Conservation (phyloP, 2,888 invertebrate genomes). For the Platerodrilus igneus region DNA sequence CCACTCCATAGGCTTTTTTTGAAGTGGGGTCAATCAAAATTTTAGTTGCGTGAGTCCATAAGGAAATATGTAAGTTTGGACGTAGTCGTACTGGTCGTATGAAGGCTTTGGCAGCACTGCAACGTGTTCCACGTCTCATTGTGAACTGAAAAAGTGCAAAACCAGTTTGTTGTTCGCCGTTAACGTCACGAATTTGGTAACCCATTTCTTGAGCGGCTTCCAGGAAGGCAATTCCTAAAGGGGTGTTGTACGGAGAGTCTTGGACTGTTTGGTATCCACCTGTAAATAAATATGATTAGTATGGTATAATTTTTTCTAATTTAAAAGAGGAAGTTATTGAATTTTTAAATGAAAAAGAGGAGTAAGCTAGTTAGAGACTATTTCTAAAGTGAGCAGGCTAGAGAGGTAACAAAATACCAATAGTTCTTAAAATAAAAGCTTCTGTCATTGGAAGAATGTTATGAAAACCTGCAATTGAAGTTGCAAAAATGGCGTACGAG, state of each 20-base stretch:
- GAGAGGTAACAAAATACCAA: no score
- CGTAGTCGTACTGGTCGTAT: constrained; percentile 72
- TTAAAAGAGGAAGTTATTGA: no score
- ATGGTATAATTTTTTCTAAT: constrained; percentile 4
- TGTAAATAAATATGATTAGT: constrained; percentile 41
- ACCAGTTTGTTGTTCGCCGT: constrained; percentile 82
- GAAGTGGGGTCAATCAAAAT: constrained; percentile 63
- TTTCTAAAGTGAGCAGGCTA: no score
- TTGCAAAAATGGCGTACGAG: no score
- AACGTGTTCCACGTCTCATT: constrained; percentile 78
- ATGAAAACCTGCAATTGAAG: no score
- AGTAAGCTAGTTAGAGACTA: no score
- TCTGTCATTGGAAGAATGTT: no score
- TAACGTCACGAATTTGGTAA: constrained; percentile 79
- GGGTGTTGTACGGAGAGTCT: constrained; percentile 75
- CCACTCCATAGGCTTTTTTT: constrained; percentile 70
- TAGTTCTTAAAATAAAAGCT: no score
- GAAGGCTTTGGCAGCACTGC: constrained; percentile 83
- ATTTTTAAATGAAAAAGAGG: no score
- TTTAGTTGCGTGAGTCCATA: constrained; percentile 76
- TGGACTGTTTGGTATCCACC: constrained; percentile 75
- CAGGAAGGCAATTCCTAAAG: constrained; percentile 76
- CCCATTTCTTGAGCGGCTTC: constrained; percentile 92
- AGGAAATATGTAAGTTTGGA: constrained; percentile 74
- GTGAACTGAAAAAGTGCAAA: constrained; percentile 84